Evolutionary conservation across 2,113 vertebrate species (phyloP), one percentile per base, ranked within the genome.

Genomic region (Malaclemys terrapin): DNA sequence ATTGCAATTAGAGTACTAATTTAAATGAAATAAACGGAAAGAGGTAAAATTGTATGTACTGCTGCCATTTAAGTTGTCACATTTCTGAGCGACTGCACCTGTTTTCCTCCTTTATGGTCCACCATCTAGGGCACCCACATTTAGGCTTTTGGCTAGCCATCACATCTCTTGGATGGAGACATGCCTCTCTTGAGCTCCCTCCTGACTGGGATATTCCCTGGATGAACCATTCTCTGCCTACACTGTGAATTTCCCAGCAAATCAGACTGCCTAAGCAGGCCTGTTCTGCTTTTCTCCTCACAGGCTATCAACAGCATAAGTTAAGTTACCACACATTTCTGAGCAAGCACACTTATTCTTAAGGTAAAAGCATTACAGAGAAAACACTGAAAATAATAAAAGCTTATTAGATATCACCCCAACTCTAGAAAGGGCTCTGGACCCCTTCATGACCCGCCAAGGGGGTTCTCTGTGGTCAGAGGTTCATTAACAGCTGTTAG

Each of bases 21-120:
- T 82, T 49, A 9, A 42, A 91, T 91, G 52, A 80, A n/a, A 90
- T 49, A 9, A 42, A 91, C 90, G 52, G 80, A 31, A 90, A 96
- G 90, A 89, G 24, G 76, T 59, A 75, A 85, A 90, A 84, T 42
- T 82, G 85, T 29, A 62, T 93, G 91, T 90, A 69, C n/a, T 80
- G 90, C 93, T 62, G 6, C 29, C 13, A 62, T 62, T 14, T 62
- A 6, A 62, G 13, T 62, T 31, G 59, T 62, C 59, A 31, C 59
- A 14, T 29, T 62, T 62, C 59, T 31, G 27, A 29, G 59, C 59
- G 31, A 31, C 56, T 57, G 54, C 22, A 25, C 57, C 27, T 59
- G 5, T 31, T 31, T 62, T 62, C 29, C 27, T 10, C 6, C 29
- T 31, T 11, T 62, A 5, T 31, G 59, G 29, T 62, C 29, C 59